A percentile compares a stretch with the other conserved stretches of the same genome.
These are phyloP conservation scores for Cinclus mexicanus DNA, from an alignment of 2,113 vertebrate species.

Conservation along the genomic window DNA sequence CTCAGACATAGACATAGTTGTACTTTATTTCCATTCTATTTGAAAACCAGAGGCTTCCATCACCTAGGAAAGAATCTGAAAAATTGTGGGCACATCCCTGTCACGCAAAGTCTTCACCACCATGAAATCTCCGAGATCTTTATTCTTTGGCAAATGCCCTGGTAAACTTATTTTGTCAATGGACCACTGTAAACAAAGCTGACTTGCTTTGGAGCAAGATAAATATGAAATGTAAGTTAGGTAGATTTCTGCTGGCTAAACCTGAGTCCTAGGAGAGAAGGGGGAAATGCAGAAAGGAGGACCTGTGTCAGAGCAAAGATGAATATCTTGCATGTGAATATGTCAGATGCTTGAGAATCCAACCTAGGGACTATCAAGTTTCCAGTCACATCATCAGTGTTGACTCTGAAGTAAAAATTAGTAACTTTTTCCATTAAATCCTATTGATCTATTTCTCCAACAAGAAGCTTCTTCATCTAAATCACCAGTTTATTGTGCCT, in stretches of 20 bases:
- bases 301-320: conserved; percentile 12
- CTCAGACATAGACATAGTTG: neutral
- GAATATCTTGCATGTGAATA: neutral
- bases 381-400: conserved; percentile 51
- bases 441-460: conserved; percentile 39
- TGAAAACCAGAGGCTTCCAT: neutral
- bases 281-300: conserved; percentile 18
- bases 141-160: neutral
- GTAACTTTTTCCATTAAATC: conserved; percentile 42
- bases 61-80: neutral
- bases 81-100: neutral
- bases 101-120: neutral
- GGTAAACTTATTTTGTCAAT: neutral
- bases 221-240: neutral
- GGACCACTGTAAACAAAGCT: neutral
- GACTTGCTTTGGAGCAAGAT: neutral
- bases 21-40: neutral
- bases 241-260: conserved; percentile 1
- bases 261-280: neutral
- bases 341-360: neutral
- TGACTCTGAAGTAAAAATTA: conserved; percentile 51
- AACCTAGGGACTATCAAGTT: conserved; percentile 13
- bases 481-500: neutral
- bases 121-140: neutral
- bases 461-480: conserved; percentile 38